Conservation (phyloP, 2,888 invertebrate species). For the Euzetes globulus region DNA sequence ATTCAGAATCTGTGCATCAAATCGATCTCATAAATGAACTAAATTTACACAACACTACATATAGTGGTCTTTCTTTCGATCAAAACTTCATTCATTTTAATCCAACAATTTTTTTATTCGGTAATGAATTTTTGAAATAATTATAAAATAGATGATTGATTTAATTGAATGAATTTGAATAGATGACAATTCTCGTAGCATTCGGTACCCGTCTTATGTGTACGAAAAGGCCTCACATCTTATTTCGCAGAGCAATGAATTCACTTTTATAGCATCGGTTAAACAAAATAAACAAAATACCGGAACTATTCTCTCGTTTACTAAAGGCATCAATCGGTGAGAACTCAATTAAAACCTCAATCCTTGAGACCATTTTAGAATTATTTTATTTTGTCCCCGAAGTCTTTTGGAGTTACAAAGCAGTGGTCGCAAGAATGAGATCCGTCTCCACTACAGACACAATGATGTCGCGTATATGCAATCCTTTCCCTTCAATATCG, state of each 20-base stretch:
- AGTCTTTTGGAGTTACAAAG: constrained; percentile 87
- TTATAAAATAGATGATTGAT: background rate
- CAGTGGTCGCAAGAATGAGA: constrained; percentile 76
- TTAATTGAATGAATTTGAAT: constrained; percentile 28
- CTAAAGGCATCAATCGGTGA: constrained; percentile 43
- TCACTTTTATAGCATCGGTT: constrained; percentile 68
- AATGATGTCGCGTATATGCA: constrained; percentile 64
- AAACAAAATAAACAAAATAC: constrained; percentile 72
- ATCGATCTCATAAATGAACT: constrained; percentile 71
- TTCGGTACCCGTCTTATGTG: constrained; percentile 61
- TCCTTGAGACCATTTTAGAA: too few relatives aligned
- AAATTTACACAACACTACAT: constrained; percentile 67
- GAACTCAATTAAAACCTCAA: background rate
- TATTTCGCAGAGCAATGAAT: constrained; percentile 52
- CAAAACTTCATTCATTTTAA: constrained; percentile 41
- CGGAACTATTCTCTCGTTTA: constrained; percentile 71
- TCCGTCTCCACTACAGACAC: constrained; percentile 64
- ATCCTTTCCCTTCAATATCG: constrained; percentile 76
- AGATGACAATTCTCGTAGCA: constrained; percentile 64
- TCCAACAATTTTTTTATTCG: constrained; percentile 42
- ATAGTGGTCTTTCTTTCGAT: constrained; percentile 48
- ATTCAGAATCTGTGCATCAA: constrained; percentile 46
- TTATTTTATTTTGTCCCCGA: constrained; percentile 44
- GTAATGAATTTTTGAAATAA: constrained; percentile 34
- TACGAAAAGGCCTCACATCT: constrained; percentile 41